Base-by-base conservation (phyloP, 2,888 invertebrate species). In the Gibbula magus region DNA sequence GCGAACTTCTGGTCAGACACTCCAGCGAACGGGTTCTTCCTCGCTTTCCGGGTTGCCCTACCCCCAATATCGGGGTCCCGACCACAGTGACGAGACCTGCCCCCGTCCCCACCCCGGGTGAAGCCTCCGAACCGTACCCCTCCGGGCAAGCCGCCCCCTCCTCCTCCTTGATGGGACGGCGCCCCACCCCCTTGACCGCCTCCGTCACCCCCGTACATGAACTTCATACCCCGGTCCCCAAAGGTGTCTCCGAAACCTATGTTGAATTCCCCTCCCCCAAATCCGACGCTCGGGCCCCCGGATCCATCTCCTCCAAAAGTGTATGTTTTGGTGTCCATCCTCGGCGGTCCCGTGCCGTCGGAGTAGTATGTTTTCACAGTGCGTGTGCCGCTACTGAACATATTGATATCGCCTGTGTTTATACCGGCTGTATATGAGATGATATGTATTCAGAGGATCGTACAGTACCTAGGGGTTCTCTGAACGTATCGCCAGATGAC, bases 1-100 rank as follows among this genome's bases (percentile, higher is more conserved):
- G 98, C 98, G 94, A 98, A 98, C 90, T 96, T 98, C 97, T 95
- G 91, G n/a, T 88, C 84, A 10, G 80, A 84, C 25, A 89, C 83
- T 5, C 89, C 88, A 13, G 87, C 76, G 67, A 90, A 90, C 0
- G 87, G 86, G 73, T 87, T 85, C 56, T 86, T 86, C 79, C 82
- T 86, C 13, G 86, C 86, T 54, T 83, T 85, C 13, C 88, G 82
- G 1, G 83, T 74, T 22, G 83, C 39, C 2, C 86, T 79, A 0
- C 87, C 88, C 0, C 75, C 67, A 8, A 87, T 74, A 22, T 22
- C 76, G 13, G 70, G 54, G 70, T 66, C 76, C 35, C 82, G 73
- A 18, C 61, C 74, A 67, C 73, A 78, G 25, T 76, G 75, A 45
- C 74, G 66, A n/a, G 74, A 54, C 2, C 39, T n/a, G 13, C 74